Percentiles rank a stretch among this genome's conserved stretches.
Conservation (phyloP, 2,113 vertebrate genomes). For the Otus sunia region DNA sequence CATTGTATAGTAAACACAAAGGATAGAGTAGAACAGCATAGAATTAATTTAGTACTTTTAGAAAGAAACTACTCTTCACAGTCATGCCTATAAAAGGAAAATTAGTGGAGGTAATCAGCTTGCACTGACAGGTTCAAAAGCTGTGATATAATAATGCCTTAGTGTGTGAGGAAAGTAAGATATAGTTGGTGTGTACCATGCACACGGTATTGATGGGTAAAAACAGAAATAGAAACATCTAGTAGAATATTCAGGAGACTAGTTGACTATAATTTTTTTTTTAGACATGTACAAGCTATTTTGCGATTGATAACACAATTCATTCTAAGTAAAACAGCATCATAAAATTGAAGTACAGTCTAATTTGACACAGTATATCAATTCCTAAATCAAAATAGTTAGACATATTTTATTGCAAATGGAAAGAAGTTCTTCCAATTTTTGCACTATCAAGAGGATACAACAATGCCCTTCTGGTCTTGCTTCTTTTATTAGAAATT, state of each 20-base stretch:
- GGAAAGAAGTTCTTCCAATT: not conserved
- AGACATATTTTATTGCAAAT: not conserved
- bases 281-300: not conserved
- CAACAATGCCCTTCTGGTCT: not conserved
- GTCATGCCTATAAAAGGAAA: not conserved
- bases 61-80: not conserved
- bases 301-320: not conserved
- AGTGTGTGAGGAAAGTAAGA: not conserved
- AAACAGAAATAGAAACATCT: not conserved
- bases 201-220: not conserved
- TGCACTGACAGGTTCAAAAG: not conserved
- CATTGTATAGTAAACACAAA: not conserved
- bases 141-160: not conserved
- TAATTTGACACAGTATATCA: not conserved
- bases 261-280: not conserved
- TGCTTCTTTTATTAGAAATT: slow-evolving; percentile 1
- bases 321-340: not conserved
- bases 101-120: not conserved
- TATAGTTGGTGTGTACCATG: not conserved
- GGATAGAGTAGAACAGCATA: not conserved
- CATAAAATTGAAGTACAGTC: not conserved
- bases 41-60: not conserved
- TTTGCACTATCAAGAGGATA: not conserved
- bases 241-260: not conserved
- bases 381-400: not conserved